Base-by-base conservation (phyloP, 1,140 invertebrate genomes). In the Drosophila truncata region DNA sequence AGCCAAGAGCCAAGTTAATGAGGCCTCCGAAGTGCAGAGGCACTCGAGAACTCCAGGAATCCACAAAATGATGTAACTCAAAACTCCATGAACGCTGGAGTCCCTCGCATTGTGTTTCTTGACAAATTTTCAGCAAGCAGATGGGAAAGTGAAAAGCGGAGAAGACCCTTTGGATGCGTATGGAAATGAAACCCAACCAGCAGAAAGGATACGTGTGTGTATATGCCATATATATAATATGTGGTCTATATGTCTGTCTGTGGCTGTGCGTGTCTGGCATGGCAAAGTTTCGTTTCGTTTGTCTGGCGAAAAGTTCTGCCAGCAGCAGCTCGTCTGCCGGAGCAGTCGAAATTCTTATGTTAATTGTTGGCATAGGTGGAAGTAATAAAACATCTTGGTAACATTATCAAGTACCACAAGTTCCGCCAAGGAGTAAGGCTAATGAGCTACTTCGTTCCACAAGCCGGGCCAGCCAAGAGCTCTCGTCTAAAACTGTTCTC, bases 291-390 rank as follows among this genome's bases (percentile, higher is more conserved):
- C 65, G 64, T 61, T 59, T 29, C 33, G 11, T 33, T 65, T 62
- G 57, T 65, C 62, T 65, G 62, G 57, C 52, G 25, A 9, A 87
- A 86, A 79, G 65, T 86, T 86, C 61, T 47, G 25, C 62, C 62
- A 25, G 54, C 59, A 25, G 54, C 59, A 58, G 54, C 69, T 80
- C 70, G 69, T 33, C 50, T 72, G 59, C 27, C 54, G 35, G 58
- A 63, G 58, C 57, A 57, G 59, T 75, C 66, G 63, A 75, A 74
- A 88, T 88, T 90, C 72, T 78, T 88, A 88, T 88, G 84, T 81
- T 88, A 88, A 88, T 88, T 88, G 85, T 84, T 90, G 73, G 80
- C 84, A 90, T 88, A 84, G 80, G 80, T 88, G 84, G 85, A 88
- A 88, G 84, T 88, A 88, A 90, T 88, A 88, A 90, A 88, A 88